phyloP scores from a whole-genome alignment of 1,140 invertebrate genomes.

The Papilio xuthus region DNA sequence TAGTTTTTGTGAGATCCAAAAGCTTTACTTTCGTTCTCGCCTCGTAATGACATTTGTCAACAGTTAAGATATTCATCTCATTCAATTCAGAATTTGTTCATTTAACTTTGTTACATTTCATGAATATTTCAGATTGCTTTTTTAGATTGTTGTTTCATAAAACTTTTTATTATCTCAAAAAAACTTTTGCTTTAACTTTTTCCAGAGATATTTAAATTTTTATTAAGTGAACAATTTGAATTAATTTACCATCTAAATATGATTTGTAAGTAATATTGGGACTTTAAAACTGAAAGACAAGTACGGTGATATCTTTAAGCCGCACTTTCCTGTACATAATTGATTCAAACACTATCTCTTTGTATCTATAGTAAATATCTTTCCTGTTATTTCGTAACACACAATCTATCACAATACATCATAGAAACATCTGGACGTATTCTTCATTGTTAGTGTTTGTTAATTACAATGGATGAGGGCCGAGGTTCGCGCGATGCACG shows the following conservation, averaged over 20 bases:
- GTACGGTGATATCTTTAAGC: too few relatives aligned
- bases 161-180: slow-evolving; percentile 34
- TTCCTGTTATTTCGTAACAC: background rate
- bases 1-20: background rate
- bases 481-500: background rate
- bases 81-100: slow-evolving; percentile 35
- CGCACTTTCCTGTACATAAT: background rate
- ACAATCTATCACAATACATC: slow-evolving; percentile 56
- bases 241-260: background rate
- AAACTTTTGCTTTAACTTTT: slow-evolving; percentile 23
- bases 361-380: background rate
- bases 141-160: slow-evolving; percentile 33
- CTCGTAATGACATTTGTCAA: slow-evolving; percentile 22
- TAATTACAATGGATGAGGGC: slow-evolving; percentile 18
- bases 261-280: background rate
- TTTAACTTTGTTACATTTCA: slow-evolving; percentile 38
- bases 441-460: slow-evolving; percentile 18
- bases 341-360: background rate
- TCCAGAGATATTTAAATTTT: slow-evolving; percentile 14
- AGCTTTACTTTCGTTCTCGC: background rate
- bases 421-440: slow-evolving; percentile 39
- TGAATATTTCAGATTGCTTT: slow-evolving; percentile 37
- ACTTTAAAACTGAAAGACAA: too few relatives aligned
- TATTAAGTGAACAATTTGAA: slow-evolving; percentile 11
- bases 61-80: slow-evolving; percentile 30